These are phyloP conservation scores for Nephrotoma guestfalica DNA, from an alignment of 2,888 invertebrate species.

Conservation along the genomic window DNA sequence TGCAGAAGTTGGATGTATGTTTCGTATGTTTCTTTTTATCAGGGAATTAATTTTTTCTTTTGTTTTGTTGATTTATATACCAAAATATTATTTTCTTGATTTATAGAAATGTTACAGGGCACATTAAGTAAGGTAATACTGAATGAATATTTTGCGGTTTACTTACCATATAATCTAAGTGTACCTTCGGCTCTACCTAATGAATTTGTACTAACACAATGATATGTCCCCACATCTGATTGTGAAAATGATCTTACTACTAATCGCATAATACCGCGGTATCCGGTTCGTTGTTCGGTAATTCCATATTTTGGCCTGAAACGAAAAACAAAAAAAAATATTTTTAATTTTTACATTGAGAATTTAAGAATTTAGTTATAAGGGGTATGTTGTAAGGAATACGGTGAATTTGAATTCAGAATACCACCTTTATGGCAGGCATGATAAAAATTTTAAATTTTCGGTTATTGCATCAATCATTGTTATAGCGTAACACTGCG, in stretches of 20 bases:
- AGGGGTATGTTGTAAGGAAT: too few species aligned
- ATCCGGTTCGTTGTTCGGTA: constrained; percentile 30
- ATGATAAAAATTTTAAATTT: too few species aligned
- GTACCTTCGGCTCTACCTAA: constrained; percentile 50
- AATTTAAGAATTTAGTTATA: too few species aligned
- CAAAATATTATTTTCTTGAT: too few species aligned
- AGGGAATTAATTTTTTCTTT: neutral
- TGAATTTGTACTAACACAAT: constrained; percentile 56
- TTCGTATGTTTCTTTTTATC: neutral
- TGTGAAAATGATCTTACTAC: constrained; percentile 36
- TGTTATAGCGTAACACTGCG: too few species aligned
- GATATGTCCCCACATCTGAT: constrained; percentile 57
- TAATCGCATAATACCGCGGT: constrained; percentile 30
- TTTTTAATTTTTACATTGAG: neutral
- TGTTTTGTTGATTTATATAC: too few species aligned
- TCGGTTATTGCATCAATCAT: too few species aligned
- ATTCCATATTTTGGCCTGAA: constrained; percentile 32
- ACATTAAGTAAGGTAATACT: neutral
- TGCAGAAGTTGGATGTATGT: neutral
- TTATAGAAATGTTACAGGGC: too few species aligned
- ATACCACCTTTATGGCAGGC: too few species aligned
- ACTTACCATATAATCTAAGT: constrained; percentile 44
- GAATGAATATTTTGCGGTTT: neutral
- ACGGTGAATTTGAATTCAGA: too few species aligned
- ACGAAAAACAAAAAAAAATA: neutral